Evolutionary conservation across 2,888 invertebrate species (phyloP).

Genomic region (Parochlus steinenii): DNA sequence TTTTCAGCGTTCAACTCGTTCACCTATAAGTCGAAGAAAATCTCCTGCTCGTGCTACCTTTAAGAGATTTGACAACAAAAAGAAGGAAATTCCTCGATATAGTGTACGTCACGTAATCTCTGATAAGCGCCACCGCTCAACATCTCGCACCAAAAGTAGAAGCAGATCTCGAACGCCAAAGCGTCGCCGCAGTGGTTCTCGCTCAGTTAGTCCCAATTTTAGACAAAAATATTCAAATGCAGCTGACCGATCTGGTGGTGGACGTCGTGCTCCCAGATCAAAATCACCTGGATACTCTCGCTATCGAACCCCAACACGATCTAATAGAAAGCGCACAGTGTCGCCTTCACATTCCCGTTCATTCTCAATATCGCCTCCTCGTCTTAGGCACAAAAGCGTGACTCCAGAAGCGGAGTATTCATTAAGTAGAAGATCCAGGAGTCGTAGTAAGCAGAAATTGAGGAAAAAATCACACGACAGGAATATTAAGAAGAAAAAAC

Average conservation of each 20-base stretch:
- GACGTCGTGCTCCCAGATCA: background rate
- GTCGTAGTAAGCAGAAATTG: too few species aligned
- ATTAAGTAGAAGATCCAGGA: too few species aligned
- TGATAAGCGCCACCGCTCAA: slow-evolving; percentile 37
- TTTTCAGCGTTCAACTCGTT: too few species aligned
- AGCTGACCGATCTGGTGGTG: background rate
- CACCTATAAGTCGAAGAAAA: too few species aligned
- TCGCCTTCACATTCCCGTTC: too few species aligned
- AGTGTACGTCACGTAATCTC: slow-evolving; percentile 65
- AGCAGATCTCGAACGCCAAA: slow-evolving; percentile 14
- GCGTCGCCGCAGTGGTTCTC: slow-evolving; percentile 16
- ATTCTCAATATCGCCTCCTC: too few species aligned
- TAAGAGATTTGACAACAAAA: slow-evolving; percentile 29
- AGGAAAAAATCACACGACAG: too few species aligned
- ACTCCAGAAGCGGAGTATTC: too few species aligned
- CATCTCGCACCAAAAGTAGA: slow-evolving; percentile 17
- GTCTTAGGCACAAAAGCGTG: too few species aligned
- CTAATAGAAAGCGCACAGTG: too few species aligned
- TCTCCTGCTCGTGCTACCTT: slow-evolving; percentile 16
- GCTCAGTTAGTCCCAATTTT: background rate
- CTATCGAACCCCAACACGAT: background rate
- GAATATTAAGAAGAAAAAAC: too few species aligned
- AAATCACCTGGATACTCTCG: slow-evolving; percentile 1
- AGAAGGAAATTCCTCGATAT: slow-evolving; percentile 67
- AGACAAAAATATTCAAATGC: background rate